phyloP scores from a whole-genome alignment of 2,888 invertebrate species.

The Spilosoma lubricipeda region DNA sequence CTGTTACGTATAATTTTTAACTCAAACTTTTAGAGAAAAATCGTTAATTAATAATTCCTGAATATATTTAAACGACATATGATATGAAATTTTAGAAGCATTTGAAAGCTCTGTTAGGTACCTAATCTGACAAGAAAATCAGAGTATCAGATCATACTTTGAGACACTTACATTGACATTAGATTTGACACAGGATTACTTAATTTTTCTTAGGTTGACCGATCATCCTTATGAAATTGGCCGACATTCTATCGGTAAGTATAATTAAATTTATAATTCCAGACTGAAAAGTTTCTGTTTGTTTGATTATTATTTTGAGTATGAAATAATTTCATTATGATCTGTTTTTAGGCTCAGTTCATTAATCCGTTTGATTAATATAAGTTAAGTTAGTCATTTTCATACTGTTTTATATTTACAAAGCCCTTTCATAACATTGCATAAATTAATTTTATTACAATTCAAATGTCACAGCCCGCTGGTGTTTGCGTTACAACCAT shows the following conservation, averaged over 20 bases:
- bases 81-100: too few species aligned
- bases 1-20: background rate
- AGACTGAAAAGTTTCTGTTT: background rate
- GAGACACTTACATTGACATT: background rate
- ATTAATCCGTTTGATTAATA: background rate
- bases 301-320: too few species aligned
- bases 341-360: background rate
- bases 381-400: background rate
- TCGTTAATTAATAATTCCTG: too few species aligned
- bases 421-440: background rate
- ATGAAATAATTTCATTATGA: background rate
- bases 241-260: background rate
- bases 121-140: background rate
- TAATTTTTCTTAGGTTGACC: background rate
- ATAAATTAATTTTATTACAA: constrained; percentile 26
- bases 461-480: constrained; percentile 41
- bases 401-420: background rate
- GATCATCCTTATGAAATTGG: background rate
- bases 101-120: background rate
- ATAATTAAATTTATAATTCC: background rate
- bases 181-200: background rate
- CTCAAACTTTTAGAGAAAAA: background rate
- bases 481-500: constrained; percentile 52
- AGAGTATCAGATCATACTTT: background rate
- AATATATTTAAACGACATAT: too few species aligned